A percentile compares a stretch with the other conserved stretches of the same genome.
Evolutionary conservation across 2,797 vertebrate genomes (phyloP).

Genomic region (Argentina silus): DNA sequence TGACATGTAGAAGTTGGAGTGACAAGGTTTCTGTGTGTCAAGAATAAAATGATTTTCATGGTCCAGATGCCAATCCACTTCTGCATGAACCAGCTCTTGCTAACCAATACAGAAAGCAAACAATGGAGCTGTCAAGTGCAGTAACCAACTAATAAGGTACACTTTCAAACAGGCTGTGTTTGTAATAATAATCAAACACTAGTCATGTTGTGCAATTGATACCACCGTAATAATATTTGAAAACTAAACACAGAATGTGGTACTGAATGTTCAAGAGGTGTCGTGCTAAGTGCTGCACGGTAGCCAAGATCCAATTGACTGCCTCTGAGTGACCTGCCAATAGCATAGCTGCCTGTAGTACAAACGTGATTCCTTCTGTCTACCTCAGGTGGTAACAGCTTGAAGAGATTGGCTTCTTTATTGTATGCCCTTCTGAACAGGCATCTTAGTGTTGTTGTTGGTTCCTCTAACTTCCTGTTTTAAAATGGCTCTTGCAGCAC

Average conservation of each 20-base stretch:
- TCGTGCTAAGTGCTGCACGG: background rate
- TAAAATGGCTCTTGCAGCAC: background rate
- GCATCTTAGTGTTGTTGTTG: background rate
- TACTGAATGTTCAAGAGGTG: background rate
- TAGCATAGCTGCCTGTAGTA: background rate
- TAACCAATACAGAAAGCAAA: no score
- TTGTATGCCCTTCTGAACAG: background rate
- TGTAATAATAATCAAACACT: background rate
- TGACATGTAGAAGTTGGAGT: background rate
- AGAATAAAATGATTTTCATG: no score
- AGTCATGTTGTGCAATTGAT: background rate
- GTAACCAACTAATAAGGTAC: background rate
- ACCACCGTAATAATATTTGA: background rate
- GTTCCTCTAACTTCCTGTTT: constrained; percentile 5
- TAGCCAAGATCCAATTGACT: background rate
- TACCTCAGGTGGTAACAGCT: background rate
- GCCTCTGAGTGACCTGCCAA: background rate
- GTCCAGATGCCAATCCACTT: no score
- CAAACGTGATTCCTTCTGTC: background rate
- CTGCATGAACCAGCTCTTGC: no score
- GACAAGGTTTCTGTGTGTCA: background rate
- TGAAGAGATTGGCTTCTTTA: background rate
- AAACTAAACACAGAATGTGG: background rate
- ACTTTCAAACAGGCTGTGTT: constrained; percentile 1
- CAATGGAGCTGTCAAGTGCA: no score